Evolutionary conservation across 2,888 invertebrate genomes (phyloP).

Genomic region (Macrostomum cliftonense): DNA sequence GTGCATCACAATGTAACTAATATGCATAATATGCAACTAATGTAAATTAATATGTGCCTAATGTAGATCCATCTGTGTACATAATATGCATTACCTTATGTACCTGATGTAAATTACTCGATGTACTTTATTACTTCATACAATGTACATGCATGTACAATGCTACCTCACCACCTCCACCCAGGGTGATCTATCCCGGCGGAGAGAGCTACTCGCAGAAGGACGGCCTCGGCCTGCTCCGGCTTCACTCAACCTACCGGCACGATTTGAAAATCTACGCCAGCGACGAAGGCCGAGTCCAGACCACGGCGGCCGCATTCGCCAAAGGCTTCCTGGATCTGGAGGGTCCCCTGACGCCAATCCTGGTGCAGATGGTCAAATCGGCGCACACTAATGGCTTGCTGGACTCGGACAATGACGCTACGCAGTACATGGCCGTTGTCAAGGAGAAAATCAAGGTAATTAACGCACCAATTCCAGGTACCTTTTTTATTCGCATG

Average conservation of each 20-base stretch:
- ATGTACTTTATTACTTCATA: no score
- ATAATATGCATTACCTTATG: no score
- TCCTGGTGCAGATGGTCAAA: slow-evolving; percentile 95
- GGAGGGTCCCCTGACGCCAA: slow-evolving; percentile 93
- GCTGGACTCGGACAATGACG: slow-evolving; percentile 91
- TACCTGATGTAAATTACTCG: no score
- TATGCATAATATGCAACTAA: no score
- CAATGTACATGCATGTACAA: no score
- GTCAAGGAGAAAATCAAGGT: slow-evolving; percentile 73
- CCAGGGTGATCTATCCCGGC: slow-evolving; percentile 9
- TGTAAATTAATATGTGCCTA: no score
- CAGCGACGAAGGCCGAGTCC: slow-evolving; percentile 93
- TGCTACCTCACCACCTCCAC: no score
- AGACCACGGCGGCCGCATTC: slow-evolving; percentile 99
- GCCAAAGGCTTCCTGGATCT: slow-evolving; percentile 74
- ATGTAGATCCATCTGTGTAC: no score
- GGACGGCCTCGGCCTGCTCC: slow-evolving; percentile 75
- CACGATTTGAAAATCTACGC: slow-evolving; percentile 98
- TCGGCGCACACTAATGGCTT: slow-evolving; percentile 76
- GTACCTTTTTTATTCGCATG: no score
- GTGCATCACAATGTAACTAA: no score
- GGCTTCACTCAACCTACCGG: slow-evolving; percentile 89
- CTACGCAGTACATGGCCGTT: slow-evolving; percentile 44
- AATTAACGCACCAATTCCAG: no score
- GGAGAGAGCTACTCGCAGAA: slow-evolving; percentile 48